Evolutionary conservation across 2,113 vertebrate species (phyloP).

Genomic region (human): DNA sequence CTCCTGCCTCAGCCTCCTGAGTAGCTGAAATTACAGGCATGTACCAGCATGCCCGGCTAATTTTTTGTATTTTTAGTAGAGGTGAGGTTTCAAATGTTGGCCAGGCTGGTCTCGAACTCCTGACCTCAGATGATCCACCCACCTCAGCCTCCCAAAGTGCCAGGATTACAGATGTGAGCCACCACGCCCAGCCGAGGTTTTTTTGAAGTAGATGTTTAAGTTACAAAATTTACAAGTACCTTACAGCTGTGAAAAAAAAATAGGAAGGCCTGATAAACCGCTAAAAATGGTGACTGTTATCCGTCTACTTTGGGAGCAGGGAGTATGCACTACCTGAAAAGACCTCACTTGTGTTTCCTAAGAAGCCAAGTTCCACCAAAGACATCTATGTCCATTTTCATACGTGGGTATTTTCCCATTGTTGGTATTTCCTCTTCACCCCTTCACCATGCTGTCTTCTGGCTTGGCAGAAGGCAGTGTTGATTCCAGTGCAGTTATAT

Average conservation of each 20-base stretch:
- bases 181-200: neutral
- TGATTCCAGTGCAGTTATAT: neutral
- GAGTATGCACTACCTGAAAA: neutral
- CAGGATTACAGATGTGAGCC: too few species aligned
- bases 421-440: too few species aligned
- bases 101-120: too few species aligned
- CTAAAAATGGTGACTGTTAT: neutral
- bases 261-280: neutral
- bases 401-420: neutral
- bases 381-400: neutral
- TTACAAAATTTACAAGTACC: neutral
- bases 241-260: neutral
- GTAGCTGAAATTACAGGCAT: too few species aligned
- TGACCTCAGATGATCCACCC: too few species aligned
- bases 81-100: too few species aligned
- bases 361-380: neutral
- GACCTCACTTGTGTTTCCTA: accelerated
- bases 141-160: too few species aligned
- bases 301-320: neutral
- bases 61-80: too few species aligned
- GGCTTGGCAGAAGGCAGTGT: neutral
- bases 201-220: neutral
- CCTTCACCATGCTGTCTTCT: neutral
- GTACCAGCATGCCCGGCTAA: too few species aligned
- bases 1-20: too few species aligned